A percentile compares a stretch with the other conserved stretches of the same genome.
Evolutionary conservation across 2,113 vertebrate genomes (phyloP).

Genomic region (Elachura formosa): DNA sequence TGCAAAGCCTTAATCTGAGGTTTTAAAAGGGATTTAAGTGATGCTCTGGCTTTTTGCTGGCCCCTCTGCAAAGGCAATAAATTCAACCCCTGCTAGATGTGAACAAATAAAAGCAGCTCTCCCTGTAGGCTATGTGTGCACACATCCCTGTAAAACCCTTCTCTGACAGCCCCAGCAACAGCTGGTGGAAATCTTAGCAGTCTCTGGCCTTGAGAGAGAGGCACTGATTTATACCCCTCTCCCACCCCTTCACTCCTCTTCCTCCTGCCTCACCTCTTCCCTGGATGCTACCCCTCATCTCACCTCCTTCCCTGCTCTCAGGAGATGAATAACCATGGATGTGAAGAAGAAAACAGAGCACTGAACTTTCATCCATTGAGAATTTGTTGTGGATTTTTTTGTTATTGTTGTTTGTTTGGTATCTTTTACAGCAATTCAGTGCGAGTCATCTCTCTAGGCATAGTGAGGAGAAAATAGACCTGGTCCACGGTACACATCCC

Average conservation of each 20-base stretch:
- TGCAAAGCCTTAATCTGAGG: conserved; percentile 4
- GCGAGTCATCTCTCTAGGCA: background rate
- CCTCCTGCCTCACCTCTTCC: background rate
- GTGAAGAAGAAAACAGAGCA: background rate
- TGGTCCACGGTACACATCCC: background rate
- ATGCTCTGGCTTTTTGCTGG: background rate
- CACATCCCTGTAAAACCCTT: background rate
- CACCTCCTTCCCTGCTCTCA: background rate
- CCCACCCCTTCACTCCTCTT: background rate
- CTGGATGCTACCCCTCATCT: background rate
- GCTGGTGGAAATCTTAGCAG: conserved; percentile 1
- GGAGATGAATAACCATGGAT: background rate
- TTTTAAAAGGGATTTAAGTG: conserved; percentile 31
- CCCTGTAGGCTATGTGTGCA: background rate
- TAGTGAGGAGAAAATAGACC: accelerated
- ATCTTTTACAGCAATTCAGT: background rate
- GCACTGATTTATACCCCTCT: background rate
- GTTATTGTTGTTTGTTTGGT: background rate
- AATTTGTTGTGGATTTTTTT: background rate
- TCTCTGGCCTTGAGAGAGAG: background rate
- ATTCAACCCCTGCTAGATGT: background rate
- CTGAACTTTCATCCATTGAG: background rate
- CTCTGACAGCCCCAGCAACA: background rate
- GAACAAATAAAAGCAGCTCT: conserved; percentile 42
- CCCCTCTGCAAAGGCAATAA: conserved; percentile 7